A percentile compares a stretch with the other conserved stretches of the same genome.
Conservation (phyloP, 2,113 vertebrate genomes). For the Hippoglossus stenolepis region DNA sequence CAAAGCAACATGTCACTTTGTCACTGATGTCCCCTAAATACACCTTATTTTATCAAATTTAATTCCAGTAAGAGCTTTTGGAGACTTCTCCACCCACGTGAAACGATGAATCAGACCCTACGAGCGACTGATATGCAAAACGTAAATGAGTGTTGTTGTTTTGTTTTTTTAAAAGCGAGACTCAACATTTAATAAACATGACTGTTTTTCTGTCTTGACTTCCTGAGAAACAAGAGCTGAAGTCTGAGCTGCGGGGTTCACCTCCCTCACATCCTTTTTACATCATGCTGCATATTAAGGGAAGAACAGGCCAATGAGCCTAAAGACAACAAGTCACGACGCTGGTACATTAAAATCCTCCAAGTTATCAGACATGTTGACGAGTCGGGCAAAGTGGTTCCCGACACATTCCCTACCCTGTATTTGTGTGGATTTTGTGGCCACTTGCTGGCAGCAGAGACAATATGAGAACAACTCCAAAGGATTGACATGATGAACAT, state of each 20-base stretch:
- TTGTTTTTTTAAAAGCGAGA: neutral
- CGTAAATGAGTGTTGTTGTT: neutral
- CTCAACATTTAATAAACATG: neutral
- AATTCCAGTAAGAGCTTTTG: neutral
- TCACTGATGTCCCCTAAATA: neutral
- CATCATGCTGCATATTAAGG: neutral
- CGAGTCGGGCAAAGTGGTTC: too few species aligned
- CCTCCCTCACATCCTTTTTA: neutral
- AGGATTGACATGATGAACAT: too few species aligned
- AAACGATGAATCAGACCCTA: neutral
- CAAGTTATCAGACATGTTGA: too few species aligned
- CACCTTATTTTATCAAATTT: neutral
- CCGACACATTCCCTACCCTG: too few species aligned
- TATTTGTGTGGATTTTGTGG: too few species aligned
- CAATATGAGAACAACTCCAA: too few species aligned
- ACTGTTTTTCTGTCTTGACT: neutral
- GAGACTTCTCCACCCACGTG: neutral
- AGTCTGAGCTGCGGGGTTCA: neutral
- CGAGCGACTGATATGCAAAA: neutral
- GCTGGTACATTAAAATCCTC: neutral
- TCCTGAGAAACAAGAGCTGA: neutral
- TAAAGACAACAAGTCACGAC: neutral
- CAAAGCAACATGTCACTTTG: neutral
- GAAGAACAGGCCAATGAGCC: neutral
- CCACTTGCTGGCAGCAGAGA: too few species aligned